Conservation (phyloP, 2,888 invertebrate genomes). For the Flexamia atlantica region DNA sequence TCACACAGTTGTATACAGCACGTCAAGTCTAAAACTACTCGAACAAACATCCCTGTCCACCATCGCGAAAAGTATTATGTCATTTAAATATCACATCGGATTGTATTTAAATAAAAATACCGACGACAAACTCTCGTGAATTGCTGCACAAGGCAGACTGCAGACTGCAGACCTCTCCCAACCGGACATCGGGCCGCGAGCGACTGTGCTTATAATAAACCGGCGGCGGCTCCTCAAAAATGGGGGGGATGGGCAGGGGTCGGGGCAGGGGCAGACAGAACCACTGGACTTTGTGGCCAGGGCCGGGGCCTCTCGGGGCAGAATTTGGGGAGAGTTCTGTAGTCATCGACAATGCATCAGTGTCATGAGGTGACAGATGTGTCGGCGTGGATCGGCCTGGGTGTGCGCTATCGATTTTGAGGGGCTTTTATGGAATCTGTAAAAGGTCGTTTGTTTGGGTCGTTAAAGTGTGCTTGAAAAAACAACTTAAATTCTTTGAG, state of each 20-base stretch:
- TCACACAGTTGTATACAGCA: background rate
- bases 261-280: background rate
- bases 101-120: background rate
- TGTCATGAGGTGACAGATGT: background rate
- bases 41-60: constrained; percentile 2
- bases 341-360: background rate
- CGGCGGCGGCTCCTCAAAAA: background rate
- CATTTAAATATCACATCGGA: too few relatives aligned
- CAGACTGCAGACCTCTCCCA: background rate
- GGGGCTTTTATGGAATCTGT: too few relatives aligned
- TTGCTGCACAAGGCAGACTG: background rate
- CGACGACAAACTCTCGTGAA: background rate
- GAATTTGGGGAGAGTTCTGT: background rate
- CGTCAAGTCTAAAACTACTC: background rate
- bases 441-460: too few relatives aligned
- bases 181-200: background rate
- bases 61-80: background rate
- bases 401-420: too few relatives aligned
- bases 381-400: background rate
- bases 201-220: constrained; percentile 35
- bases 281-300: background rate
- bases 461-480: too few relatives aligned
- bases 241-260: background rate
- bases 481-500: too few relatives aligned
- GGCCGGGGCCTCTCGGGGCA: background rate